These are phyloP conservation scores for Cephus rjabovi DNA, from an alignment of 2,888 invertebrate species.

Conservation along the genomic window DNA sequence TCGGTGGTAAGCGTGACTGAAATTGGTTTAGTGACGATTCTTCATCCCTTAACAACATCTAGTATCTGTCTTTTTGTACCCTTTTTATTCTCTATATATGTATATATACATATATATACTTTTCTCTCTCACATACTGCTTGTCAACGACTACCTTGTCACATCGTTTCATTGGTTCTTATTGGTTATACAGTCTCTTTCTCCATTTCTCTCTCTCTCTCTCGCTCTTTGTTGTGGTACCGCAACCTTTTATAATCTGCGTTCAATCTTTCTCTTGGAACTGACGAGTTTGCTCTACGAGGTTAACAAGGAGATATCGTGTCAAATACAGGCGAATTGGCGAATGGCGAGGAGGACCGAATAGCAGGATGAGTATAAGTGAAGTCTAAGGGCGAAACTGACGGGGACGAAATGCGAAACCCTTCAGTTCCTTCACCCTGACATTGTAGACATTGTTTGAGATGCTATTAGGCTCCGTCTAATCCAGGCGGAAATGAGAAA, in stretches of 20 bases:
- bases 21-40: no score
- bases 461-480: slow-evolving; percentile 11
- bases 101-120: neutral
- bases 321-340: neutral
- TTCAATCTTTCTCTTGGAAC: neutral
- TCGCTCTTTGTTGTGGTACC: neutral
- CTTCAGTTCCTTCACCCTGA: slow-evolving; percentile 3
- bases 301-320: neutral
- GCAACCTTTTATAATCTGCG: neutral
- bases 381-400: neutral
- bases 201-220: neutral
- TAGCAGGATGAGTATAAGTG: neutral
- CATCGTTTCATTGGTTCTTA: neutral
- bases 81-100: no score
- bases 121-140: neutral
- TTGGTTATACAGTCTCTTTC: neutral
- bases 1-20: no score
- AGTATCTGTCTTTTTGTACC: no score
- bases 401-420: neutral
- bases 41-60: no score
- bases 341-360: neutral
- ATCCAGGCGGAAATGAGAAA: neutral
- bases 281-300: neutral
- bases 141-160: neutral
- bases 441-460: slow-evolving; percentile 19